A percentile compares a stretch with the other conserved stretches of the same genome.
Conservation (phyloP, 2,113 vertebrate species). For the Polypterus senegalus region DNA sequence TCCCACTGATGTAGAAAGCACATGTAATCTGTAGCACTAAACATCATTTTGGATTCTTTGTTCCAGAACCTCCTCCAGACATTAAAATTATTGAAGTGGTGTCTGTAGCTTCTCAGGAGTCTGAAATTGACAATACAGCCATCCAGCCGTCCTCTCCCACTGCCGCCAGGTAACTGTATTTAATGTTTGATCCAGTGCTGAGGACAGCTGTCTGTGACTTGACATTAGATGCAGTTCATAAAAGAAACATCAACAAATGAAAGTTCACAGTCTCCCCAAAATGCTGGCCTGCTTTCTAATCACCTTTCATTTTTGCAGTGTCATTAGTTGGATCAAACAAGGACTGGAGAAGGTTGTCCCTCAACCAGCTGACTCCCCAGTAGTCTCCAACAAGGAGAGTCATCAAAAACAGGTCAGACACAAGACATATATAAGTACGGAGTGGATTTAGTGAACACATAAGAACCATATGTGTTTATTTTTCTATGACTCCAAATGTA, state of each 20-base stretch:
- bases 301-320: slow-evolving; percentile 23
- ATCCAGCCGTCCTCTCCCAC: not conserved
- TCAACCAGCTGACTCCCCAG: slow-evolving; percentile 32
- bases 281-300: not conserved
- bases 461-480: not conserved
- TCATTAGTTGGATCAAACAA: slow-evolving; percentile 49
- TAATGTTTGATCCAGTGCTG: not conserved
- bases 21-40: too few species aligned
- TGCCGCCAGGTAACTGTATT: not conserved
- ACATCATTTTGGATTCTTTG: not conserved
- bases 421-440: slow-evolving; percentile 15
- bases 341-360: slow-evolving; percentile 49
- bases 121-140: not conserved
- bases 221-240: too few species aligned
- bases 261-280: too few species aligned
- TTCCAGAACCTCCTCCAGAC: not conserved
- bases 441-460: not conserved
- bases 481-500: not conserved
- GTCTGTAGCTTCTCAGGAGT: not conserved
- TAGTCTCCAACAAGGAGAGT: slow-evolving; percentile 25
- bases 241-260: too few species aligned
- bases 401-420: slow-evolving; percentile 19
- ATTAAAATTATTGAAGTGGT: not conserved
- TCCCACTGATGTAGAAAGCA: too few species aligned
- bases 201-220: not conserved